These are phyloP conservation scores for Drosophila lacertosa DNA, from an alignment of 1,140 invertebrate species.

Conservation along the genomic window DNA sequence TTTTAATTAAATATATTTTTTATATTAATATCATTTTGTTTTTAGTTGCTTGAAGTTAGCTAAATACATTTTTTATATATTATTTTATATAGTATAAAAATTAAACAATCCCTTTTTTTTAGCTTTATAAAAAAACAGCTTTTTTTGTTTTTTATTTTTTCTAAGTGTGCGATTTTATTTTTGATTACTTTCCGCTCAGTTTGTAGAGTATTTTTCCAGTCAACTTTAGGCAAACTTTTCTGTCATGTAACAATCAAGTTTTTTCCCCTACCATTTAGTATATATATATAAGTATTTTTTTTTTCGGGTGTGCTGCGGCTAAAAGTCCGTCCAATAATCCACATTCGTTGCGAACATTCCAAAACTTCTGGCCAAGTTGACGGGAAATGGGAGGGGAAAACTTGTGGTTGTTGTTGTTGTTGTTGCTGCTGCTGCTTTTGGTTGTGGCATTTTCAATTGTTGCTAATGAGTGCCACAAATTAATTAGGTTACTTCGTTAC, in stretches of 20 bases:
- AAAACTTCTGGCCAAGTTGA: constrained; percentile 61
- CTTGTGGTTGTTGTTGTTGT: constrained; percentile 16
- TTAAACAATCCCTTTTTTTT: no score
- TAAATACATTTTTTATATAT: no score
- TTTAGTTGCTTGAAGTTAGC: no score
- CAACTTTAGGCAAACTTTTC: neutral
- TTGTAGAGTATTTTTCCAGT: neutral
- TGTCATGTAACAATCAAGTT: neutral
- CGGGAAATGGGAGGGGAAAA: constrained; percentile 1
- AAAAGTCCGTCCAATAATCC: constrained; percentile 32
- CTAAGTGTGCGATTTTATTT: neutral
- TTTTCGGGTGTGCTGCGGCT: constrained; percentile 6
- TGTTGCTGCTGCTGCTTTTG: constrained; percentile 40
- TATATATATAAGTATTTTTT: constrained; percentile 23
- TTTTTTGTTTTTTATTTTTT: no score
- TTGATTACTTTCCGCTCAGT: no score
- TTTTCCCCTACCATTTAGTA: neutral
- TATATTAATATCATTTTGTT: no score
- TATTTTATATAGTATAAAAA: no score
- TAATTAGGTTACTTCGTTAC: constrained; percentile 82
- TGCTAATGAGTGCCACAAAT: constrained; percentile 82
- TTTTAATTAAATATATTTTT: neutral
- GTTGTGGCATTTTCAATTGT: constrained; percentile 76
- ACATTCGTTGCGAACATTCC: constrained; percentile 55
- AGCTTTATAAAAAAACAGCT: no score